Evolutionary conservation across 2,797 vertebrate species (phyloP).

Genomic region (Rhabdophis nuchalis): DNA sequence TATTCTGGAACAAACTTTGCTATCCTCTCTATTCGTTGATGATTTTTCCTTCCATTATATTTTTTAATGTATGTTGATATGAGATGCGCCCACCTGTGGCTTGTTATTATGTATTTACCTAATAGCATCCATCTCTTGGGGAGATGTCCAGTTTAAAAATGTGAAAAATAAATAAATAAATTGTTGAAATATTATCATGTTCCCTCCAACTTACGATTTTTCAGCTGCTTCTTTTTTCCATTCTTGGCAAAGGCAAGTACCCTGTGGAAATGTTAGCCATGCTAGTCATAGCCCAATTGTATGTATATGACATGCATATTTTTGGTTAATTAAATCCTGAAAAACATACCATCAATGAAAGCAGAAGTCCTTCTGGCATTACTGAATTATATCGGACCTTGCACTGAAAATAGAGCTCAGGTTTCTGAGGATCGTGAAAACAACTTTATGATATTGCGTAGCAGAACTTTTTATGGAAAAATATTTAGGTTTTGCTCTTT

Average conservation of each 20-base stretch:
- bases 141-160: neutral
- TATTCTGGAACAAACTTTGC: neutral
- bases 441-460: neutral
- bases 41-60: neutral
- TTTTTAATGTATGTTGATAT: neutral
- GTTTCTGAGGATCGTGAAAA: neutral
- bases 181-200: neutral
- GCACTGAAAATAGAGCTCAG: neutral
- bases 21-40: neutral
- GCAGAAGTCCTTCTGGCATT: neutral
- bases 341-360: neutral
- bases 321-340: neutral
- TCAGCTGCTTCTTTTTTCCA: neutral
- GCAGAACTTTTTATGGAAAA: neutral
- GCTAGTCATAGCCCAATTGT: neutral
- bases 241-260: neutral
- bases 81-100: neutral
- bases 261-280: neutral
- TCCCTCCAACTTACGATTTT: neutral
- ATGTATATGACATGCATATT: neutral
- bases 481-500: neutral
- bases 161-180: neutral
- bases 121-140: neutral
- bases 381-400: neutral
- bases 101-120: neutral